Percentiles rank a stretch among this genome's conserved stretches.
phyloP scores from a whole-genome alignment of 2,888 invertebrate species.

The Stenotaenia linearis region DNA sequence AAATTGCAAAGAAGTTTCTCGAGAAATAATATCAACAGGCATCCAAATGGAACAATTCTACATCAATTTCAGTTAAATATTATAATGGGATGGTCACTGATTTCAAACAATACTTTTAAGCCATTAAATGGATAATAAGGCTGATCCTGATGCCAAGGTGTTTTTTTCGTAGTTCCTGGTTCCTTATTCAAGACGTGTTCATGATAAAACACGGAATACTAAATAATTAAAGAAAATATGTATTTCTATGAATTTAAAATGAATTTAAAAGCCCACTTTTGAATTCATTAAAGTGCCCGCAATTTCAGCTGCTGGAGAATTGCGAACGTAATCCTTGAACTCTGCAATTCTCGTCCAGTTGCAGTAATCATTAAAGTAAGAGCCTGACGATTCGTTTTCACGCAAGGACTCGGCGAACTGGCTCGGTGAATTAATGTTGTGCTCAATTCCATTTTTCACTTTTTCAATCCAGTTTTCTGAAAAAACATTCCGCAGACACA shows the following conservation, averaged over 20 bases:
- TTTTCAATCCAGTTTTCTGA: slow-evolving; percentile 40
- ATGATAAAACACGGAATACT: slow-evolving; percentile 41
- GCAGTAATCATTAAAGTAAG: slow-evolving; percentile 44
- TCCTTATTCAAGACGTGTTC: slow-evolving; percentile 44
- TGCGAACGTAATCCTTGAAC: slow-evolving; percentile 41
- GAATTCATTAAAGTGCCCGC: slow-evolving; percentile 41
- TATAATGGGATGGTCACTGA: background rate
- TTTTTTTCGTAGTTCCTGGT: slow-evolving; percentile 41
- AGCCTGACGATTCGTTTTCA: slow-evolving; percentile 38
- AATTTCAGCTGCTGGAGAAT: slow-evolving; percentile 43
- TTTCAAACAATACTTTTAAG: slow-evolving; percentile 37
- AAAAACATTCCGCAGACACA: slow-evolving; percentile 41
- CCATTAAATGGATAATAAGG: slow-evolving; percentile 44
- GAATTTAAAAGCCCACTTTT: slow-evolving; percentile 33
- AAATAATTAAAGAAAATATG: background rate
- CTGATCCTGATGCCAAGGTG: slow-evolving; percentile 45
- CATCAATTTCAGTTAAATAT: background rate
- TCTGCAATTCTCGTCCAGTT: slow-evolving; percentile 43
- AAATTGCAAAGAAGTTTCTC: slow-evolving; percentile 40
- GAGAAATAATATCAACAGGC: slow-evolving; percentile 42
- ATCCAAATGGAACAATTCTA: slow-evolving; percentile 43
- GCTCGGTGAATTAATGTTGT: slow-evolving; percentile 40
- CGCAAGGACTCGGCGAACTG: slow-evolving; percentile 39
- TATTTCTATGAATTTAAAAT: background rate
- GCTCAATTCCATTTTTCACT: slow-evolving; percentile 40